Evolutionary conservation across 2,797 vertebrate genomes (phyloP), one percentile per base, ranked within the genome.

Genomic region (Pogonophryne albipinna): DNA sequence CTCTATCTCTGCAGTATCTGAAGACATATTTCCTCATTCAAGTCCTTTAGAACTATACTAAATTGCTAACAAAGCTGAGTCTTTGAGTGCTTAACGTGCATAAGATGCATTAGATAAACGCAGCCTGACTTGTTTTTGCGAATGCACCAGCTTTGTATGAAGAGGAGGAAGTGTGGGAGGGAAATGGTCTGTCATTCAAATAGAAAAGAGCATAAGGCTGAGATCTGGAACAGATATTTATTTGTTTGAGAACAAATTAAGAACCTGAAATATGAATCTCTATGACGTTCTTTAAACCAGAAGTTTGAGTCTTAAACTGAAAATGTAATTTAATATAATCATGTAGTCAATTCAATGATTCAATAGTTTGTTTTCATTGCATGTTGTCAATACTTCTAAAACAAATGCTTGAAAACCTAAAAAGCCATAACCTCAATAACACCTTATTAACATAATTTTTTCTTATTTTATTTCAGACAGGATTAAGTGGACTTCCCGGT

Each of bases 401-500:
- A 63, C 6, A 15, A 11, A 41, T 63, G 4, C 3, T 56, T 8
- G n/a, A 38, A 11, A 31, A 20, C 41, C 2, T 4, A 1, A 38
- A 38, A 38, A 38, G 34, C 34, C 6, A 38, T 38, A 38, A 7
- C 34, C 34, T 38, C 6, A 38, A 38, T 7, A 38, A 38, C 34
- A 38, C 38, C 58, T 49, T 49, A 17, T 4, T 34, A 34, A 63
- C 11, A 12, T 68, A 19, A 71, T 85, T 38, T 7, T 9, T 4
- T 74, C 31, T 67, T 3, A 15, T 78, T 60, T 66, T 0, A 42
- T 87, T 89, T 74, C 79, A 92, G 91, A 1, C 10, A 27, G 59
- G 34, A 2, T 1, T 7, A 4, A 2, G 1, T 67, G 72, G 34
- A 64, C 10, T 10, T 41, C 0, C 44, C 8, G 73, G 57, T 71